Conservation (phyloP, 2,113 vertebrate genomes). For the Pantherophis guttatus region DNA sequence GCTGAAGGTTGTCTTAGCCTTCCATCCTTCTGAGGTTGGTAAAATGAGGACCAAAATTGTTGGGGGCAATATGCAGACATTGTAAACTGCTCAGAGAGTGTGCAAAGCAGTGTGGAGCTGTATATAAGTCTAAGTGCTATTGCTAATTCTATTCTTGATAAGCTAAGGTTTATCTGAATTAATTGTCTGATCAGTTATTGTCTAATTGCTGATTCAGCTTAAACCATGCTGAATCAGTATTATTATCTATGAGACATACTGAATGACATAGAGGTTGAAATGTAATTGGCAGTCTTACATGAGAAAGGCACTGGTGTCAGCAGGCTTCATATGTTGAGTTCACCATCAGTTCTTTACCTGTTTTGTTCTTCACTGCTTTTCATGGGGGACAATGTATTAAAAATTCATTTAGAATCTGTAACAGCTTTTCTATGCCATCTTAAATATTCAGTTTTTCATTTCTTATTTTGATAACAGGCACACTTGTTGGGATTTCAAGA, state of each 20-base stretch:
- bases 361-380: background rate
- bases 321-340: background rate
- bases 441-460: background rate
- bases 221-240: background rate
- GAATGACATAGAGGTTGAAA: background rate
- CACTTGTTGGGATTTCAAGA: background rate
- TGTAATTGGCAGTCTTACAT: background rate
- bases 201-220: background rate
- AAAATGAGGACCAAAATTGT: background rate
- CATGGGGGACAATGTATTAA: background rate
- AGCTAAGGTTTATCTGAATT: background rate
- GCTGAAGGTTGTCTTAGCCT: background rate
- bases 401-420: background rate
- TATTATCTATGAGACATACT: background rate
- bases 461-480: background rate
- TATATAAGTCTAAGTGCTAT: background rate
- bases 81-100: background rate
- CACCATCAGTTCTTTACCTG: background rate
- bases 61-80: background rate
- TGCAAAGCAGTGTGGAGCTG: background rate
- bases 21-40: background rate
- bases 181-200: background rate
- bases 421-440: background rate
- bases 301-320: background rate
- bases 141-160: background rate